These are phyloP conservation scores for Carlito syrichta DNA, from an alignment of 2,113 vertebrate species.

Conservation along the genomic window DNA sequence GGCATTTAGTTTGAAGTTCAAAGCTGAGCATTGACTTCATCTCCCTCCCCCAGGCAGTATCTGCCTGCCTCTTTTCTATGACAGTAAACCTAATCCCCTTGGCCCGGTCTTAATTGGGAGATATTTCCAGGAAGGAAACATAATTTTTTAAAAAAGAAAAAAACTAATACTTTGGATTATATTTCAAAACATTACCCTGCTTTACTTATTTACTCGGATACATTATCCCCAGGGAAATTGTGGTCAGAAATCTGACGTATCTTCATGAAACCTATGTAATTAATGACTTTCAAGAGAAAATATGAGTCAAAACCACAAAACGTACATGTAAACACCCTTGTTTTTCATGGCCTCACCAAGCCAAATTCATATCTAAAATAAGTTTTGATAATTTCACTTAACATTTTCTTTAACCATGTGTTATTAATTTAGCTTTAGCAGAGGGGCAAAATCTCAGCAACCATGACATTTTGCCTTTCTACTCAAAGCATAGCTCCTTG, in stretches of 20 bases:
- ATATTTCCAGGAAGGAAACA: not conserved
- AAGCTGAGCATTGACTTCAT: not conserved
- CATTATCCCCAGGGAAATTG: not conserved
- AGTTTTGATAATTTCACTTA: not conserved
- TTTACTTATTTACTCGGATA: not conserved
- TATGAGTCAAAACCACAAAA: not conserved
- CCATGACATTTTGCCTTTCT: not conserved
- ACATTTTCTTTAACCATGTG: not conserved
- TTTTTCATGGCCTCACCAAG: not conserved
- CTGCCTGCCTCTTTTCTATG: not conserved
- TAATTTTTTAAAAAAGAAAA: not conserved
- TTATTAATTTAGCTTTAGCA: slow-evolving; percentile 34
- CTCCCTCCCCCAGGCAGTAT: not conserved
- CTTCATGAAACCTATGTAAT: not conserved
- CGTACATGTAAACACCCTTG: not conserved
- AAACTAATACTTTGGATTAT: not conserved
- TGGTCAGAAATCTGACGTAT: not conserved
- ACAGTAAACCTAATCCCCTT: not conserved
- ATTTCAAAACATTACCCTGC: not conserved
- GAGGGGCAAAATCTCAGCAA: not conserved
- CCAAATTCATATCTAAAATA: not conserved
- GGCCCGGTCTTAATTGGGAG: slow-evolving; percentile 23
- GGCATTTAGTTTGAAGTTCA: slow-evolving; percentile 33
- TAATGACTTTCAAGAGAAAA: not conserved
- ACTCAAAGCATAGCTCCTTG: not conserved